Base-by-base conservation (phyloP, 2,113 vertebrate species). In the Upupa epops region DNA sequence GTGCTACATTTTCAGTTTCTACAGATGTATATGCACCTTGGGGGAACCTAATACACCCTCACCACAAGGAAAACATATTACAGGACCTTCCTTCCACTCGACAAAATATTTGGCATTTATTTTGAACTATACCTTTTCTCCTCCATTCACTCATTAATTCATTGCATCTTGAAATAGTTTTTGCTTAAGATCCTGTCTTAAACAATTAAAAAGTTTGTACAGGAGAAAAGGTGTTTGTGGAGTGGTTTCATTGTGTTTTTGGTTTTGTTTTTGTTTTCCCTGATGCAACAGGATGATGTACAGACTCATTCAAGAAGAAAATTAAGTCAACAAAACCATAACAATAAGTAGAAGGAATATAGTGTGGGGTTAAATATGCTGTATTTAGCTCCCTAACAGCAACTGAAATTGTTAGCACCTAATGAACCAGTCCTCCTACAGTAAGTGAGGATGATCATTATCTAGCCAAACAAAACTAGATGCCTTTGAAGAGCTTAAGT, bases 261-360 rank as follows among this genome's bases (percentile, higher is more conserved):
- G 48, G 20, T 17, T 25, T 17, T 4, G 0, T 25, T 64, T 48
- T n/a, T 72, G 1, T 52, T n/a, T 59, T 16, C 13, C 6, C 6
- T 63, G 5, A 7, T 69, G 11, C 3, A 29, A 32, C 14, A 55
- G 15, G 8, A 37, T 15, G 75, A 64, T 2, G 2, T 45, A 31
- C 24, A 55, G 12, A 29, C 8, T 49, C 32, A 65, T 64, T 74
- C 18, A 56, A 61, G 63, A 59, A 52, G 51, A 79, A 74, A 73
- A 90, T 49, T 29, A 28, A 68, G 37, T 7, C 16, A 49, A 2
- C 63, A 17, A 48, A 79, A 59, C 42, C 7, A 79, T 8, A 45
- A 65, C 86, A 65, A 29, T 48, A 32, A 37, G 32, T 54, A 48
- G 11, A 58, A 3, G 6, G 9, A 71, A 51, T 13, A 32, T 13